phyloP scores from a whole-genome alignment of 2,797 vertebrate species.

The Ispidina picta region DNA sequence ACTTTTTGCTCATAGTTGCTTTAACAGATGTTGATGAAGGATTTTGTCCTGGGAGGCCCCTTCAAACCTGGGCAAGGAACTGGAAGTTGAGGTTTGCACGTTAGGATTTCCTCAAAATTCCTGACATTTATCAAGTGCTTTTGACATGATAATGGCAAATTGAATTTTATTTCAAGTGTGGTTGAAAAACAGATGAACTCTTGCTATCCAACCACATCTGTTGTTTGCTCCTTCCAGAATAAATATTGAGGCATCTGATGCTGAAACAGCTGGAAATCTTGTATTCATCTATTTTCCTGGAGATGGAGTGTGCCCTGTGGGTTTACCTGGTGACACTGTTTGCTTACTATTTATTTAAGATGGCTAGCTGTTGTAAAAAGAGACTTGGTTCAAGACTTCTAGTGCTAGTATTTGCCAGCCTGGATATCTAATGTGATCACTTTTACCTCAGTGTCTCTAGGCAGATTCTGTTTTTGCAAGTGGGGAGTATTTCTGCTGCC shows the following conservation, averaged over 20 bases:
- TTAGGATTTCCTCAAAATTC: not conserved
- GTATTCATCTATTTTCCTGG: slow-evolving; percentile 27
- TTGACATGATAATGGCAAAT: slow-evolving; percentile 42
- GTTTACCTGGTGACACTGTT: slow-evolving; percentile 34
- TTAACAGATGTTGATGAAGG: slow-evolving; percentile 41
- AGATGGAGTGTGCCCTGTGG: slow-evolving; percentile 19
- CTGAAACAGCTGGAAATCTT: slow-evolving; percentile 69
- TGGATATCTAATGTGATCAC: not conserved
- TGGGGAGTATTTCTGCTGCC: not conserved
- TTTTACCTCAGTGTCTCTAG: not conserved
- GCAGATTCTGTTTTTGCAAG: not conserved
- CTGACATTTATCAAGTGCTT: slow-evolving; percentile 19
- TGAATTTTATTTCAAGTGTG: slow-evolving; percentile 40
- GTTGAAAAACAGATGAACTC: slow-evolving; percentile 60
- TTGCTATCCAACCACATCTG: slow-evolving; percentile 53
- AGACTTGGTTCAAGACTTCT: not conserved
- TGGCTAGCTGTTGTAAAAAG: not conserved
- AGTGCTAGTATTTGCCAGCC: not conserved
- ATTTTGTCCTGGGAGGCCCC: not conserved
- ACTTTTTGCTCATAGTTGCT: slow-evolving; percentile 31
- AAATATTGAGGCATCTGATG: slow-evolving; percentile 67
- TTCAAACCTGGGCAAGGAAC: not conserved
- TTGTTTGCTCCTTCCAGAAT: slow-evolving; percentile 68
- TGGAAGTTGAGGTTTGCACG: not conserved
- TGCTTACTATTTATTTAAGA: not conserved